A percentile compares a stretch with the other conserved stretches of the same genome.
These are phyloP conservation scores for Tenthredo mesomela DNA, from an alignment of 2,888 invertebrate species.

Conservation along the genomic window DNA sequence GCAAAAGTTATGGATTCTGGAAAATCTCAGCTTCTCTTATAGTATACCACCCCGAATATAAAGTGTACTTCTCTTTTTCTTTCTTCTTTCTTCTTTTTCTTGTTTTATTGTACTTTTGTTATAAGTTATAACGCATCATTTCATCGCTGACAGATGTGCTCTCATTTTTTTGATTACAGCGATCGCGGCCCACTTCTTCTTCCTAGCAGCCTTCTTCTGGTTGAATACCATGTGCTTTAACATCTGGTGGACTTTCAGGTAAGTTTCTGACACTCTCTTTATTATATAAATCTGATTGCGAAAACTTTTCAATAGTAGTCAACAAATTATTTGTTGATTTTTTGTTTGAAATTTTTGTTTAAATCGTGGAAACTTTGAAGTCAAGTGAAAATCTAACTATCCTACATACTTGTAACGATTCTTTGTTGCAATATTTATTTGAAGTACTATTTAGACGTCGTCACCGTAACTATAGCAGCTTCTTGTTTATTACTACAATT, in stretches of 20 bases:
- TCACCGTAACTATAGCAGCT: background rate
- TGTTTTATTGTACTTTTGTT: background rate
- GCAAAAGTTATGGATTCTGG: background rate
- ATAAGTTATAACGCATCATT: background rate
- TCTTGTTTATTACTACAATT: background rate
- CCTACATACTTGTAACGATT: too few species aligned
- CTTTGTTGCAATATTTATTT: background rate
- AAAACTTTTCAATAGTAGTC: too few species aligned
- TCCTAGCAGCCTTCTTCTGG: conserved; percentile 95
- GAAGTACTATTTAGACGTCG: background rate
- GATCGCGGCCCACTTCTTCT: conserved; percentile 92
- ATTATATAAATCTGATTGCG: background rate
- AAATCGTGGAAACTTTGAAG: background rate
- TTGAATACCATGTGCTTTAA: conserved; percentile 97
- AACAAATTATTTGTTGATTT: background rate
- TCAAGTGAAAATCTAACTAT: background rate
- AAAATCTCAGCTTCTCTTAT: background rate
- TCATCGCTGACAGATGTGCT: conserved; percentile 44
- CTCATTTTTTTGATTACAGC: conserved; percentile 81
- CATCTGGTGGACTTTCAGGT: conserved; percentile 96
- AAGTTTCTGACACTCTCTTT: conserved; percentile 74
- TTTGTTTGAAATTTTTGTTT: background rate
- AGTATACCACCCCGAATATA: background rate
- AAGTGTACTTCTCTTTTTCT: background rate
- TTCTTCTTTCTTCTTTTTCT: background rate